Conservation (phyloP, 2,888 invertebrate genomes). For the Thera britannica region DNA sequence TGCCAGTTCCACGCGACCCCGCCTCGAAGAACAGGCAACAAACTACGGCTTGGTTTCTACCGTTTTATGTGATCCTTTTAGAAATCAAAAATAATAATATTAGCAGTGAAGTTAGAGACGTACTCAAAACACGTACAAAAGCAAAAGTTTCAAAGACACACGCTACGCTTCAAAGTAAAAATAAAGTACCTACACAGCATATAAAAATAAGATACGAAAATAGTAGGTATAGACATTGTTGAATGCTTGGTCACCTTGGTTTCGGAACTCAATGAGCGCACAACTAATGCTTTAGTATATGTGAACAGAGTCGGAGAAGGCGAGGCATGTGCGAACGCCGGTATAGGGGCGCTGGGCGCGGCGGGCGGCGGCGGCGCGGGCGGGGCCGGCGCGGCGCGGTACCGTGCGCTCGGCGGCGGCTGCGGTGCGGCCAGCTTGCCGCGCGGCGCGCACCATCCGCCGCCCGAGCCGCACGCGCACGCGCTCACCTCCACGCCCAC, state of each 20-base stretch:
- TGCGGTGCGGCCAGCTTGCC: conserved; percentile 76
- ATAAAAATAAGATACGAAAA: too few species aligned
- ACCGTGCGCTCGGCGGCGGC: conserved; percentile 65
- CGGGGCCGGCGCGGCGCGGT: conserved; percentile 49
- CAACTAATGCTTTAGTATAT: neutral
- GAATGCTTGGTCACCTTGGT: neutral
- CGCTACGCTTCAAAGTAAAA: too few species aligned
- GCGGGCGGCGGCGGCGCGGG: conserved; percentile 56
- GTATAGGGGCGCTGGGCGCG: conserved; percentile 38
- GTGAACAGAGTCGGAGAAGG: conserved; percentile 48
- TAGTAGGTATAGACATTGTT: neutral
- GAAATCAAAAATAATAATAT: too few species aligned
- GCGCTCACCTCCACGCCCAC: conserved; percentile 34
- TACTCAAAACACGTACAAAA: too few species aligned
- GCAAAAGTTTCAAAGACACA: too few species aligned
- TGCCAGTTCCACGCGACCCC: too few species aligned
- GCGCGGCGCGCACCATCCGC: conserved; percentile 78
- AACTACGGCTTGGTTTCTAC: too few species aligned
- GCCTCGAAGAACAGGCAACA: too few species aligned
- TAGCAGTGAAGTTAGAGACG: too few species aligned
- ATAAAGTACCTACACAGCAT: too few species aligned
- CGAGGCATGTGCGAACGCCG: conserved; percentile 47
- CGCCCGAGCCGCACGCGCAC: conserved; percentile 49
- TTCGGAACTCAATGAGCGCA: too few species aligned
- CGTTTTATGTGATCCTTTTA: too few species aligned